These are phyloP conservation scores for Burhinus oedicnemus DNA, from an alignment of 2,113 vertebrate genomes.

Conservation along the genomic window DNA sequence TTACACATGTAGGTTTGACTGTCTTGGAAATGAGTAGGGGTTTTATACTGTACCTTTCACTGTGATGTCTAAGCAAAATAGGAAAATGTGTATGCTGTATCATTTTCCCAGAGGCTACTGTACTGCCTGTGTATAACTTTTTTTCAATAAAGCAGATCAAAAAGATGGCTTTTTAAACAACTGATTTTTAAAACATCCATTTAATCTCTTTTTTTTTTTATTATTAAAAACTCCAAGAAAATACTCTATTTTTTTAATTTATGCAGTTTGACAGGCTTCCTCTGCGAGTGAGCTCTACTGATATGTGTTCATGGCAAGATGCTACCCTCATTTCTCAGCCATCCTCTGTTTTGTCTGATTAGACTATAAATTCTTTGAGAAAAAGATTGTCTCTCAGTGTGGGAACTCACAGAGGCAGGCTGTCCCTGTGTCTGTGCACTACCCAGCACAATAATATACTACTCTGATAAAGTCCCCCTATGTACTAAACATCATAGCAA, in stretches of 20 bases:
- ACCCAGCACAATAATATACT: not conserved
- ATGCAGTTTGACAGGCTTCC: not conserved
- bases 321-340: not conserved
- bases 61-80: not conserved
- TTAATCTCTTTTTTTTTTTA: not conserved
- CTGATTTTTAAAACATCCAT: rapidly evolving
- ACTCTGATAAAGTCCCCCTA: not conserved
- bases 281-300: not conserved
- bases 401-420: not conserved
- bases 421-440: not conserved
- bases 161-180: not conserved
- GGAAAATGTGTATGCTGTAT: not conserved
- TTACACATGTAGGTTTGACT: not conserved
- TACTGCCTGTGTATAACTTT: not conserved
- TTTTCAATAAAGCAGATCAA: not conserved
- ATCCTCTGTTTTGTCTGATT: not conserved
- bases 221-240: not conserved
- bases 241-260: not conserved
- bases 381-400: not conserved
- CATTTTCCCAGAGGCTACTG: not conserved
- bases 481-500: not conserved
- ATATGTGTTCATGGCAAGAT: not conserved
- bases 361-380: not conserved
- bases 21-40: not conserved
- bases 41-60: not conserved